phyloP scores from a whole-genome alignment of 2,797 vertebrate species.

The Rhabdomys pumilio region DNA sequence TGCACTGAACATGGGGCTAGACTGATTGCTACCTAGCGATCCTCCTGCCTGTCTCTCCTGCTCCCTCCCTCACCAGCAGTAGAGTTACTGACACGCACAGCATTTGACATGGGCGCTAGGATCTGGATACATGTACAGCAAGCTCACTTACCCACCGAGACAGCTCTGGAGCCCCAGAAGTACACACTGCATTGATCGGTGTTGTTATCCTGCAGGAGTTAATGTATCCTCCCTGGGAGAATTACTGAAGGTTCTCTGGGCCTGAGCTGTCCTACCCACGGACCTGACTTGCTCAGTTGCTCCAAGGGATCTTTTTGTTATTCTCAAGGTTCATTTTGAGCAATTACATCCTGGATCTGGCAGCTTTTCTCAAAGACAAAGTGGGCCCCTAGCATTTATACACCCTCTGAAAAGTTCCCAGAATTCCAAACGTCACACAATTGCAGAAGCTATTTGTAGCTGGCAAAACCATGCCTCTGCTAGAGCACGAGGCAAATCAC shows the following conservation, averaged over 20 bases:
- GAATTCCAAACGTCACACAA: background rate
- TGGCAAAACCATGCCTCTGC: background rate
- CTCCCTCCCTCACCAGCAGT: too few relatives aligned
- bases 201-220: background rate
- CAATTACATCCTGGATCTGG: background rate
- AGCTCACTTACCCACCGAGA: background rate
- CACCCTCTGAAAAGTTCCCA: background rate
- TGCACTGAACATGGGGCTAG: background rate
- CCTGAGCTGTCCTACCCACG: background rate
- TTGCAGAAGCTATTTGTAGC: background rate
- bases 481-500: background rate
- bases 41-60: background rate
- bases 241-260: background rate
- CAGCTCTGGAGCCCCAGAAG: background rate
- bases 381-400: background rate
- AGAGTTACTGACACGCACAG: background rate
- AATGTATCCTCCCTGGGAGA: too few relatives aligned
- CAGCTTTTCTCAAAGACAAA: background rate
- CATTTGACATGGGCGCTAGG: background rate
- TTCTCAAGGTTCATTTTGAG: slow-evolving; percentile 7
- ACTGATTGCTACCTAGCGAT: background rate
- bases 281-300: background rate
- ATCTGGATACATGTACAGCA: too few relatives aligned
- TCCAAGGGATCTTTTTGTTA: background rate
- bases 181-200: background rate